These are phyloP conservation scores for Nebria salina DNA, from an alignment of 2,888 invertebrate genomes.

Conservation along the genomic window DNA sequence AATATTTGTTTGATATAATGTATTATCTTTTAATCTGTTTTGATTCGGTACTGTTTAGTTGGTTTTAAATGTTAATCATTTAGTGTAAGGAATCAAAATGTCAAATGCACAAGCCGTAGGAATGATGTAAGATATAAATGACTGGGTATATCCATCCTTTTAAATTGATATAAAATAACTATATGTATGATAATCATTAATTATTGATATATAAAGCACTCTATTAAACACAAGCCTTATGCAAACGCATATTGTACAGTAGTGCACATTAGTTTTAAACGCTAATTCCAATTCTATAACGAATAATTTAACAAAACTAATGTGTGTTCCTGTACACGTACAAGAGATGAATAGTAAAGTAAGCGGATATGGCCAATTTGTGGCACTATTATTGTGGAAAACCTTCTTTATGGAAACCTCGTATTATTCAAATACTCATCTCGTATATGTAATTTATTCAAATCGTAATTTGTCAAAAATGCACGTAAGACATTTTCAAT, in stretches of 20 bases:
- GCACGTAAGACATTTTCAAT: constrained; percentile 34
- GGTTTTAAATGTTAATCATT: not conserved
- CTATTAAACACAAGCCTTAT: constrained; percentile 27
- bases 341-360: constrained; percentile 2
- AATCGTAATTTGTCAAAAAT: constrained; percentile 25
- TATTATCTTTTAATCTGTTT: not conserved
- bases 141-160: constrained; percentile 42
- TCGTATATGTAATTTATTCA: constrained; percentile 38
- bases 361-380: not conserved
- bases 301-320: not conserved
- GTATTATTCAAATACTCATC: constrained; percentile 35
- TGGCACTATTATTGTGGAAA: not conserved
- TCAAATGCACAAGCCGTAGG: constrained; percentile 43
- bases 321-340: not conserved
- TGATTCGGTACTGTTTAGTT: not conserved
- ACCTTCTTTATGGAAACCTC: constrained; percentile 38
- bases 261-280: not conserved
- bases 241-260: constrained; percentile 14
- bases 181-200: constrained; percentile 41
- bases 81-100: constrained; percentile 31
- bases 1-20: not conserved
- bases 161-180: constrained; percentile 12
- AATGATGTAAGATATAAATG: constrained; percentile 34
- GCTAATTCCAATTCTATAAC: not conserved
- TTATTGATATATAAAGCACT: not conserved